Evolutionary conservation across 2,113 vertebrate species (phyloP).

Genomic region (Corvus cornix): DNA sequence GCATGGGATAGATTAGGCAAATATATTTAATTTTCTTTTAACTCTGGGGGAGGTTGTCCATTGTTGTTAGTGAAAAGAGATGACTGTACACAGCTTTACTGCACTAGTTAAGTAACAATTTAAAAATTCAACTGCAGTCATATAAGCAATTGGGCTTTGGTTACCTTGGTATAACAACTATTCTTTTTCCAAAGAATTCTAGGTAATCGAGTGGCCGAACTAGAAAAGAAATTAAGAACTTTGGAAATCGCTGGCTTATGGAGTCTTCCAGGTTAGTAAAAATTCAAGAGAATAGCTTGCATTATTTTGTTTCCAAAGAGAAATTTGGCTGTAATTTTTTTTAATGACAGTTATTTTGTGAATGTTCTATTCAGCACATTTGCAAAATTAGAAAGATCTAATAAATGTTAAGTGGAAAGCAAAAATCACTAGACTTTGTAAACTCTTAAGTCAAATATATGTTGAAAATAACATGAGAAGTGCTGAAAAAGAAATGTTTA

Average conservation of each 20-base stretch:
- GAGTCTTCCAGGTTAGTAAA: constrained; percentile 91
- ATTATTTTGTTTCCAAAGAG: neutral
- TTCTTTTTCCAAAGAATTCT: constrained; percentile 81
- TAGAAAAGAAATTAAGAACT: constrained; percentile 94
- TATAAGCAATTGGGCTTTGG: neutral
- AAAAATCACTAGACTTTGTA: neutral
- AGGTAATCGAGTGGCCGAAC: constrained; percentile 90
- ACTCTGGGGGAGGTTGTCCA: neutral
- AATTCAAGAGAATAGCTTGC: neutral
- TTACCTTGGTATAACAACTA: neutral
- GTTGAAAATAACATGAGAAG: neutral
- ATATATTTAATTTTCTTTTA: neutral
- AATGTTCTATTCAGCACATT: neutral
- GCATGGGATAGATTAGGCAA: neutral
- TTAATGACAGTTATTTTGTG: neutral
- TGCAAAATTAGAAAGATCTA: neutral
- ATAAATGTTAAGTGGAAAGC: neutral
- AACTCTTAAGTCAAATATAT: neutral
- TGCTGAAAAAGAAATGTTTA: neutral
- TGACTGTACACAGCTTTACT: neutral
- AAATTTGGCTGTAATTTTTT: neutral
- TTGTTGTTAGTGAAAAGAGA: neutral
- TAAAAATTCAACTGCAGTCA: neutral
- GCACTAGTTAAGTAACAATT: neutral
- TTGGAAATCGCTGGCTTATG: constrained; percentile 95